A percentile compares a stretch with the other conserved stretches of the same genome.
Evolutionary conservation across 1,140 invertebrate species (phyloP).

Genomic region (Tribolium castaneum): DNA sequence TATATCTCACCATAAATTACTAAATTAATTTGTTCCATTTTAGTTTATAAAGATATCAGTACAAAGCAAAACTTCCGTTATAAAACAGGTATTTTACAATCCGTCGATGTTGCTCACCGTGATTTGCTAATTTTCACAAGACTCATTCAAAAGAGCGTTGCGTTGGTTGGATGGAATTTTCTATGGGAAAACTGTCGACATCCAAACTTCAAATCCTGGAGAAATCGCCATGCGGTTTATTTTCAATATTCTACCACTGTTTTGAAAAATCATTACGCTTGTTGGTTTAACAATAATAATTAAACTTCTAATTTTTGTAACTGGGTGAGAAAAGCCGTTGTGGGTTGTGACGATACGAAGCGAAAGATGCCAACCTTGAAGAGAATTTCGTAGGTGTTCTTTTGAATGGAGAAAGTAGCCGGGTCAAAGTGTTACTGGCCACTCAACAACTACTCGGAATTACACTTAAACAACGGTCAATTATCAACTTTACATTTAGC

Average conservation of each 20-base stretch:
- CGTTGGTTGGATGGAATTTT: neutral
- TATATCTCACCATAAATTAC: too few relatives aligned
- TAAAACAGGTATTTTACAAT: conserved; percentile 9
- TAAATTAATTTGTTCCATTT: neutral
- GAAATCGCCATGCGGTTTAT: neutral
- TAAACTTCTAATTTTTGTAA: neutral
- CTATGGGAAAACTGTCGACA: conserved; percentile 2
- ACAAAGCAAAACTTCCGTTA: conserved; percentile 8
- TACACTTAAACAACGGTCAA: conserved; percentile 15
- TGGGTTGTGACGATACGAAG: neutral
- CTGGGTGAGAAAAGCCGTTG: neutral
- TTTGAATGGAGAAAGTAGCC: conserved; percentile 17
- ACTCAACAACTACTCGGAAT: conserved; percentile 34
- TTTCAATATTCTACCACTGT: neutral
- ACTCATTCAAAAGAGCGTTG: neutral
- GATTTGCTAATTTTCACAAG: conserved; percentile 15
- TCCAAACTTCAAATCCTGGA: conserved; percentile 6
- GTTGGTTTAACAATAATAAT: neutral
- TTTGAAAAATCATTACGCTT: neutral
- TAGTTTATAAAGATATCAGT: neutral
- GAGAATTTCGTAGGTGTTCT: conserved; percentile 21
- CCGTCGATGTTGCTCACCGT: neutral
- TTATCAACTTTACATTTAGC: conserved; percentile 13
- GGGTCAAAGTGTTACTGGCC: conserved; percentile 15
- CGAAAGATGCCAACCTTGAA: conserved; percentile 8